Evolutionary conservation across 2,113 vertebrate genomes (phyloP), one percentile per base, ranked within the genome.

Genomic region (Psephotus haematonotus): DNA sequence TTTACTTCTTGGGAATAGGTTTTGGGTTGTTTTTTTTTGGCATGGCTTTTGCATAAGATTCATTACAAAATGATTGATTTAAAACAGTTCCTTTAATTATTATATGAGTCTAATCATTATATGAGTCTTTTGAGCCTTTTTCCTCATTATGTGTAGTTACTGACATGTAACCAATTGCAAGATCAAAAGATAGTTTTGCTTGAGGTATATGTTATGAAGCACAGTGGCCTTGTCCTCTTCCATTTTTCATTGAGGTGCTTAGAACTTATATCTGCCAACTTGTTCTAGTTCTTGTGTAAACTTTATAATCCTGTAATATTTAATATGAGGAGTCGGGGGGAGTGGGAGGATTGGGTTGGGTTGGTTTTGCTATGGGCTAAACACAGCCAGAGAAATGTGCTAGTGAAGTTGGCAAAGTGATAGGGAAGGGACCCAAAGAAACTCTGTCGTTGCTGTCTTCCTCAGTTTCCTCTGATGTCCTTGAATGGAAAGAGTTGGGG

Each of bases 171-270:
- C 11, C 31, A 35, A 7, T 39, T 74, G 47, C 41, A 78, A 79
- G 65, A 87, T 67, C 43, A 53, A 77, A 81, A 80, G 59, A 47
- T 31, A 59, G 11, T 60, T 83, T 55, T 79, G 20, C 55, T 89
- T 43, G 15, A 25, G 17, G 8, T n/a, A 33, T 0, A 0, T 29
- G 60, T 63, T 60, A 14, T 22, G 59, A 68, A 60, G 22, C 37
- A 77, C 70, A 39, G 29, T 2, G 7, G 71, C 62, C 29, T 85
- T 31, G 55, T 69, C 33, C 64, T 79, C 35, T 63, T 67, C 5
- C 2, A 5, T 35, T 43, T 65, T 79, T 80, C 33, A 16, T 29
- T 2, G 1, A 44, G 16, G 4, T 37, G 17, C 31, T 52, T 47
- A 85, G 57, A 82, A 79, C 28, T 79, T 79, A 4, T 11, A 31